Evolutionary conservation across 2,888 invertebrate genomes (phyloP).

Genomic region (Chrysolina oricalcia): DNA sequence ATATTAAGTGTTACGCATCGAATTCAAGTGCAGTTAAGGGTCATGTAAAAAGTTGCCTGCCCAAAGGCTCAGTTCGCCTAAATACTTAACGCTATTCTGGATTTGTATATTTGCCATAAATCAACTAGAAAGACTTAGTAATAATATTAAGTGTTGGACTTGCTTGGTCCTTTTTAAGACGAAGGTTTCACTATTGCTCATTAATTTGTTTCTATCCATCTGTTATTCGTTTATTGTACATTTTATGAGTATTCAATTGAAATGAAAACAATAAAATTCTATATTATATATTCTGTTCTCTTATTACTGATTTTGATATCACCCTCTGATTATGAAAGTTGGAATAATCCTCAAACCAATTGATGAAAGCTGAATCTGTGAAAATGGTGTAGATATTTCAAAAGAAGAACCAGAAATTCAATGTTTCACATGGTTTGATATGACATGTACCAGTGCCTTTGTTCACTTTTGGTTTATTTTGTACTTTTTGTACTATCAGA

Average conservation of each 20-base stretch:
- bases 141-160: slow-evolving; percentile 65
- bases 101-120: slow-evolving; percentile 72
- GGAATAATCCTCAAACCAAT: too few relatives aligned
- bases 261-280: slow-evolving; percentile 72
- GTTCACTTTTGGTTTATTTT: too few relatives aligned
- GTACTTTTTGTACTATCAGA: too few relatives aligned
- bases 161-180: slow-evolving; percentile 69
- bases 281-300: slow-evolving; percentile 69
- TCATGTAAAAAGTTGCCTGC: slow-evolving; percentile 69
- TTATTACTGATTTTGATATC: slow-evolving; percentile 25
- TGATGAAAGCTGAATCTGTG: too few relatives aligned
- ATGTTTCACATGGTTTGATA: too few relatives aligned
- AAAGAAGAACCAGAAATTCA: too few relatives aligned
- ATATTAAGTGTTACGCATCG: slow-evolving; percentile 69
- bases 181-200: slow-evolving; percentile 73
- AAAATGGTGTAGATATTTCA: too few relatives aligned
- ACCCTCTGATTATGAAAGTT: too few relatives aligned
- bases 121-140: slow-evolving; percentile 60
- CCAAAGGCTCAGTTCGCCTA: slow-evolving; percentile 66
- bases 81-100: slow-evolving; percentile 69
- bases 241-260: slow-evolving; percentile 72
- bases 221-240: slow-evolving; percentile 73
- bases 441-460: too few relatives aligned
- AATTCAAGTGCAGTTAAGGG: slow-evolving; percentile 71
- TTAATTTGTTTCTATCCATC: slow-evolving; percentile 72